Evolutionary conservation across 1,140 invertebrate species (phyloP).

Genomic region (Proales similis): DNA sequence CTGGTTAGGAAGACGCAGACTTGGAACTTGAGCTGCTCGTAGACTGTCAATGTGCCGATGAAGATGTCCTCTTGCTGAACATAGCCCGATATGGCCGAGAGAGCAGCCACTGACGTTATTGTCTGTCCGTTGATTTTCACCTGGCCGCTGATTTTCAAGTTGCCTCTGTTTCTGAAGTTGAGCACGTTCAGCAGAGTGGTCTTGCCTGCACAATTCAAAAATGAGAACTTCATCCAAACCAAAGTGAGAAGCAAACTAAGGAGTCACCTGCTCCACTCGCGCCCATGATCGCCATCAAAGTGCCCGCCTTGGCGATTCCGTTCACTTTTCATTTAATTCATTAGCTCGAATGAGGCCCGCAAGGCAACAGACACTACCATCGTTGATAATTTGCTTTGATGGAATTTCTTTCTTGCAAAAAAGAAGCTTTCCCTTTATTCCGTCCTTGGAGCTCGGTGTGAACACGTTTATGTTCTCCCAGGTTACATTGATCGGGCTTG

Average conservation of each 20-base stretch:
- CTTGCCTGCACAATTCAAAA: constrained; percentile 62
- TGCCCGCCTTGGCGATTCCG: constrained; percentile 25
- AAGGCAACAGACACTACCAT: not conserved
- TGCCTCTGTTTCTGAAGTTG: constrained; percentile 67
- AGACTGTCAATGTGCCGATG: constrained; percentile 56
- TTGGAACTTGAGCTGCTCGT: constrained; percentile 57
- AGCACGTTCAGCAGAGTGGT: constrained; percentile 85
- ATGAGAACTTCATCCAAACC: not conserved
- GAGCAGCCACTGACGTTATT: not conserved
- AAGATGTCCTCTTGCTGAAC: constrained; percentile 74
- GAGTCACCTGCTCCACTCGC: too few species aligned
- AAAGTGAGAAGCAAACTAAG: not conserved
- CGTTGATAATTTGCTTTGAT: constrained; percentile 17
- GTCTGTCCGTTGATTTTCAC: constrained; percentile 51
- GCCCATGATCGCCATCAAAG: constrained; percentile 34
- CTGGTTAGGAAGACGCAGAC: constrained; percentile 67
- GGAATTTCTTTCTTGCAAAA: constrained; percentile 35
- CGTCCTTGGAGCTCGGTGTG: constrained; percentile 25
- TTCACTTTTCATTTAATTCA: constrained; percentile 6
- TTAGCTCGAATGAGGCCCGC: not conserved
- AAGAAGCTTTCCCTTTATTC: constrained; percentile 4
- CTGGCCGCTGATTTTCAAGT: constrained; percentile 65
- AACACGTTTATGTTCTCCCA: constrained; percentile 33
- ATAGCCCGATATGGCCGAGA: constrained; percentile 68
- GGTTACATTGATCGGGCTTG: constrained; percentile 7